These are phyloP conservation scores for Pheosia tremula DNA, from an alignment of 2,888 invertebrate genomes.

Conservation along the genomic window DNA sequence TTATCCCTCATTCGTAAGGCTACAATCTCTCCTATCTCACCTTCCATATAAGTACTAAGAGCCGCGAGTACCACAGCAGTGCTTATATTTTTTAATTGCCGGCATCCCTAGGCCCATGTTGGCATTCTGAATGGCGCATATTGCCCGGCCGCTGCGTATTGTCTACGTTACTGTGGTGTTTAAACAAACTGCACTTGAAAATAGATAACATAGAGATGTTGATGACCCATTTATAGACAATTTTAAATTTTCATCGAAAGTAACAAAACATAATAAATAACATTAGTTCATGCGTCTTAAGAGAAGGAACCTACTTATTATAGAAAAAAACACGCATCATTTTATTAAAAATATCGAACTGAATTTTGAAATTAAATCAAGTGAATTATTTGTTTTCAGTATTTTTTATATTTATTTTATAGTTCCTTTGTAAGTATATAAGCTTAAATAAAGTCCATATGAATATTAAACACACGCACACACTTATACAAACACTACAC, in stretches of 20 bases:
- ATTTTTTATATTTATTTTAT: too few species aligned
- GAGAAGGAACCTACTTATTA: too few species aligned
- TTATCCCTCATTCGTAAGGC: too few species aligned
- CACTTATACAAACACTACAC: too few species aligned
- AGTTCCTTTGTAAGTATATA: too few species aligned
- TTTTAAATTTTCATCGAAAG: too few species aligned
- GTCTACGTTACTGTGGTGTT: conserved; percentile 53
- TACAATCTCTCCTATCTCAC: background rate
- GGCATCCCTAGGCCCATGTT: conserved; percentile 37
- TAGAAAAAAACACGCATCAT: too few species aligned
- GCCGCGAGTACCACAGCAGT: conserved; percentile 35
- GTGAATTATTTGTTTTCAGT: conserved; percentile 13
- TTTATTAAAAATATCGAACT: background rate
- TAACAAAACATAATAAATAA: too few species aligned
- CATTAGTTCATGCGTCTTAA: too few species aligned
- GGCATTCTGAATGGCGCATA: conserved; percentile 50
- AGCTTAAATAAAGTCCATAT: too few species aligned
- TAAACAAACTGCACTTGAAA: conserved; percentile 37
- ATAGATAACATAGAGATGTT: conserved; percentile 44
- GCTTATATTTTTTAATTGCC: conserved; percentile 46
- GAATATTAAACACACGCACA: too few species aligned
- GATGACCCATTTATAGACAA: background rate
- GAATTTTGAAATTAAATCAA: too few species aligned
- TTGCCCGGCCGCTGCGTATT: conserved; percentile 55
- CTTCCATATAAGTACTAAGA: conserved; percentile 13